Conservation (phyloP, 2,888 invertebrate genomes). For the Lasioglossum villosulum region DNA sequence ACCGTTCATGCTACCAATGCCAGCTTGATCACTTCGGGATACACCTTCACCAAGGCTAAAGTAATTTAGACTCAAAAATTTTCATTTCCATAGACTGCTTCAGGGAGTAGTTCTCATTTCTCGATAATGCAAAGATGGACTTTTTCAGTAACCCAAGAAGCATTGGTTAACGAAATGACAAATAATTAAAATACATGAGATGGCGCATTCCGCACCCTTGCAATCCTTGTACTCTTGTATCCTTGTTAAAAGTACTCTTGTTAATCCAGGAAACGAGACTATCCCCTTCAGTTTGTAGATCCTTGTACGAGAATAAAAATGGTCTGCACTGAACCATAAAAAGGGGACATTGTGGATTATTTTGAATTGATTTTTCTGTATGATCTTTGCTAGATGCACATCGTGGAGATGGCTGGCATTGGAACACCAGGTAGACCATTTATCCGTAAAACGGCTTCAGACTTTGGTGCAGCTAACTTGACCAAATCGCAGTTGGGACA, state of each 20-base stretch:
- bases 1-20: conserved; percentile 80
- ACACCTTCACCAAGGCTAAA: conserved; percentile 72
- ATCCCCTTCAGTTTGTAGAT: too few relatives aligned
- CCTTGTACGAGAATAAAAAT: too few relatives aligned
- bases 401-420: conserved; percentile 84
- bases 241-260: too few relatives aligned
- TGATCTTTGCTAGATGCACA: conserved; percentile 79
- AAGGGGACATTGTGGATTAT: not conserved
- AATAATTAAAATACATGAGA: too few relatives aligned
- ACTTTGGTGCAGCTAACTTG: conserved; percentile 83
- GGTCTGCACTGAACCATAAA: too few relatives aligned
- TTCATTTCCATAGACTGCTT: not conserved
- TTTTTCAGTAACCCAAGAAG: too few relatives aligned
- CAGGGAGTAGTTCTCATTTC: too few relatives aligned
- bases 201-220: too few relatives aligned
- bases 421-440: conserved; percentile 79
- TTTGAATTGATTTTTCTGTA: not conserved
- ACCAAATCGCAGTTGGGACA: conserved; percentile 83
- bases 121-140: too few relatives aligned
- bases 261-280: too few relatives aligned
- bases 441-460: conserved; percentile 77
- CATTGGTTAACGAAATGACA: too few relatives aligned
- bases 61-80: conserved; percentile 58
- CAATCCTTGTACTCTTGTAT: too few relatives aligned
- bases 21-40: conserved; percentile 71